phyloP scores from a whole-genome alignment of 2,113 vertebrate genomes.

The Coracopsis vasa region DNA sequence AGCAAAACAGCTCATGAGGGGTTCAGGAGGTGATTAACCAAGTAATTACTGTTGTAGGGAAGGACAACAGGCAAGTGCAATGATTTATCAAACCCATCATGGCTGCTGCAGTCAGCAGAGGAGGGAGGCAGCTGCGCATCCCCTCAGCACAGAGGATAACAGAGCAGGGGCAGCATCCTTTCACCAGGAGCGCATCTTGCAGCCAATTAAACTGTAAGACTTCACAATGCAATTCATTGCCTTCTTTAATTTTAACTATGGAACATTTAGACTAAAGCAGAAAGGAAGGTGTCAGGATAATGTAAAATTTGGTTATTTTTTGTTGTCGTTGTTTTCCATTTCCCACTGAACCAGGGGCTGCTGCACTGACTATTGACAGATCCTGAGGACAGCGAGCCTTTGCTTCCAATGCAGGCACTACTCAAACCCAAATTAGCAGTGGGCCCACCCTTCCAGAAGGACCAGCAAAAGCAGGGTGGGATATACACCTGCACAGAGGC shows the following conservation, averaged over 20 bases:
- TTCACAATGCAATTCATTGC: background rate
- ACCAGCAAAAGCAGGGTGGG: background rate
- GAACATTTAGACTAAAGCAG: background rate
- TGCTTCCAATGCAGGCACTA: background rate
- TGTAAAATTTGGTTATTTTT: background rate
- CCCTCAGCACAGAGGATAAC: no score
- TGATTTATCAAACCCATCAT: background rate
- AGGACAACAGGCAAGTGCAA: no score
- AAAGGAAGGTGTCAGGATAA: background rate
- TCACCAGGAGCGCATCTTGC: rapidly evolving
- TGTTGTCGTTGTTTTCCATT: background rate
- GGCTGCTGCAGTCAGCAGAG: background rate
- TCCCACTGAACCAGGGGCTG: background rate
- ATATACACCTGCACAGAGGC: background rate
- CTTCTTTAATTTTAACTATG: background rate
- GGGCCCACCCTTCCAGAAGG: background rate
- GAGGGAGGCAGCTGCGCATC: background rate
- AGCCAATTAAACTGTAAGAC: background rate
- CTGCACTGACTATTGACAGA: background rate
- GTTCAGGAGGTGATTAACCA: no score
- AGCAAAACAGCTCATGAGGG: background rate
- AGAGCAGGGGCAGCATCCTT: no score
- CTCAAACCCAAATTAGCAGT: rapidly evolving
- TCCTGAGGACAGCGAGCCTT: background rate
- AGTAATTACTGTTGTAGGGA: rapidly evolving